Percentiles rank a stretch among this genome's conserved stretches.
These are phyloP conservation scores for Erpobdella octoculata DNA, from an alignment of 2,888 invertebrate genomes.

Conservation along the genomic window DNA sequence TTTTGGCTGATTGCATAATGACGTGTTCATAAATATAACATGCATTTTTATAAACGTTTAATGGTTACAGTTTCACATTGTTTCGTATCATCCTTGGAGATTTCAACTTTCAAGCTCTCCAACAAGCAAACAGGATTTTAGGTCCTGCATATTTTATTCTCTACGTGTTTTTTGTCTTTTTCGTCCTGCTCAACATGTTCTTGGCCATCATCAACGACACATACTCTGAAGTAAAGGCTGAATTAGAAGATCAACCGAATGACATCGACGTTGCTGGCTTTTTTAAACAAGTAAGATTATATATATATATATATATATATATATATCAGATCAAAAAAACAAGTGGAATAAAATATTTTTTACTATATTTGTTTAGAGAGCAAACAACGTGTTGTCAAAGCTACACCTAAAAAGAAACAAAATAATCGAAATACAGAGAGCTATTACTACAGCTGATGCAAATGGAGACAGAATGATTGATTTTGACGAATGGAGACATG, in stretches of 20 bases:
- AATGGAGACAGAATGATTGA: conserved; percentile 53
- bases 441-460: conserved; percentile 53
- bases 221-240: conserved; percentile 66
- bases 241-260: conserved; percentile 58
- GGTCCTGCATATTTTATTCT: conserved; percentile 69
- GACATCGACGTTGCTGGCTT: conserved; percentile 60
- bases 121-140: conserved; percentile 62
- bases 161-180: conserved; percentile 71
- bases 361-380: conserved; percentile 46
- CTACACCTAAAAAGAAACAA: conserved; percentile 55
- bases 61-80: conserved; percentile 58
- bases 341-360: background rate
- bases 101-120: conserved; percentile 65
- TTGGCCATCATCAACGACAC: conserved; percentile 73
- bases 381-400: conserved; percentile 56
- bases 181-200: conserved; percentile 72
- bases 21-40: background rate
- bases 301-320: too few relatives aligned
- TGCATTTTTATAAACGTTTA: background rate
- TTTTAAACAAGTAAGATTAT: conserved; percentile 55
- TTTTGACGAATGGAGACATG: conserved; percentile 55
- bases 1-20: background rate
- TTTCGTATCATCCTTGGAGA: conserved; percentile 69
- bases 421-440: conserved; percentile 56
- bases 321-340: background rate